A percentile compares a stretch with the other conserved stretches of the same genome.
Conservation (phyloP, 2,113 vertebrate genomes). For the Columba janthina region DNA sequence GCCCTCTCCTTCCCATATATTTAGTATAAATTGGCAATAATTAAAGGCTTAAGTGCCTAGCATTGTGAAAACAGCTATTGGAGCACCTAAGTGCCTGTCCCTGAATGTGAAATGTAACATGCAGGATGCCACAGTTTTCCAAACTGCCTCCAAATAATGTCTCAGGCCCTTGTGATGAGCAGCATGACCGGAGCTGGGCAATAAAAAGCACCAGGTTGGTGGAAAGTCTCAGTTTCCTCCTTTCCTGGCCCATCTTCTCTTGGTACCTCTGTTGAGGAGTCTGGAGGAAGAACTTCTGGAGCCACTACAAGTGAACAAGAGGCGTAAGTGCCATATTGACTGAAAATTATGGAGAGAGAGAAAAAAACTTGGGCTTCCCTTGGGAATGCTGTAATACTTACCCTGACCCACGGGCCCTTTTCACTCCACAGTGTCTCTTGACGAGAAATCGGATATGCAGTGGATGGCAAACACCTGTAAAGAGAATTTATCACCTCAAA, state of each 20-base stretch:
- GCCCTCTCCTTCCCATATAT: background rate
- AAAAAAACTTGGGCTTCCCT: accelerated
- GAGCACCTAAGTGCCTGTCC: background rate
- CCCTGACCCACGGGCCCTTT: too few species aligned
- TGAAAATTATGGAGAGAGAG: background rate
- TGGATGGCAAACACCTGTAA: background rate
- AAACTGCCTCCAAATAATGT: background rate
- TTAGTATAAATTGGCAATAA: background rate
- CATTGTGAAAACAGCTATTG: background rate
- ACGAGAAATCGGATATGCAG: background rate
- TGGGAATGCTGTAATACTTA: background rate
- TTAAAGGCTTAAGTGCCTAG: background rate
- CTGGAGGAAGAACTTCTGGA: background rate
- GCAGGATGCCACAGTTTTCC: background rate
- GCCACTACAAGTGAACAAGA: background rate
- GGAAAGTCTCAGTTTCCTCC: background rate
- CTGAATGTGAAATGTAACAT: background rate
- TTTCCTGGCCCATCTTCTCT: background rate
- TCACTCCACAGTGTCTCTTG: background rate
- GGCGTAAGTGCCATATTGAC: background rate
- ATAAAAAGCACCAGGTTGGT: accelerated
- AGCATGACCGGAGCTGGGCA: background rate
- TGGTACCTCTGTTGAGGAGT: background rate
- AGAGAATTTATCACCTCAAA: background rate
- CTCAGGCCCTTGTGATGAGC: background rate